Conservation (phyloP, 2,888 invertebrate genomes). For the Phyllotreta cruciferae region DNA sequence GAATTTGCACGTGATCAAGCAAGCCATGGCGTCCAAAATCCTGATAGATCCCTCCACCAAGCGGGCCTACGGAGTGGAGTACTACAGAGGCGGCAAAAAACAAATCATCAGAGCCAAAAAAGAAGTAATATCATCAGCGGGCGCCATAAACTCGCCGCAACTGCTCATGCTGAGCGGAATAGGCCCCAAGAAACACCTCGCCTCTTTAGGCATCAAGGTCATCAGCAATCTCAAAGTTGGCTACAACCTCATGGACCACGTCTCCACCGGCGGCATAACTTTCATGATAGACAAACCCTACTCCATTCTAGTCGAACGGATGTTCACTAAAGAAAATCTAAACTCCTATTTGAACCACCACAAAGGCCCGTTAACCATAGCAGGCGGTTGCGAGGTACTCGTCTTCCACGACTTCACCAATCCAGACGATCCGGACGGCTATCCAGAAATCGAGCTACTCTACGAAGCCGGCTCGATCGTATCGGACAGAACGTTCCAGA, state of each 20-base stretch:
- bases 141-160: conserved; percentile 77
- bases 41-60: conserved; percentile 58
- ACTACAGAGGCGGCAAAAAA: conserved; percentile 51
- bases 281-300: conserved; percentile 66
- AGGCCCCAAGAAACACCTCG: conserved; percentile 60
- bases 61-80: conserved; percentile 60
- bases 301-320: conserved; percentile 54
- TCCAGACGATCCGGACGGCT: conserved; percentile 65
- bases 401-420: conserved; percentile 69
- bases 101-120: conserved; percentile 60
- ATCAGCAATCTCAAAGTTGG: conserved; percentile 64
- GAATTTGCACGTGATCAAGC: conserved; percentile 64
- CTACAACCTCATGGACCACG: conserved; percentile 64
- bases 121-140: conserved; percentile 68
- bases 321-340: conserved; percentile 51
- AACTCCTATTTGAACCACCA: conserved; percentile 55
- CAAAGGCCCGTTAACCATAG: conserved; percentile 62
- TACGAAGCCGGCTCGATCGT: conserved; percentile 69
- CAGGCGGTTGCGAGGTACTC: conserved; percentile 73
- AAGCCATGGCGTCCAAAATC: conserved; percentile 62
- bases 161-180: conserved; percentile 77
- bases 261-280: conserved; percentile 71
- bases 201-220: conserved; percentile 56
- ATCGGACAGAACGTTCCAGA: conserved; percentile 62
- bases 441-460: conserved; percentile 74